phyloP scores from a whole-genome alignment of 2,797 vertebrate genomes.

The Clarias fuscus region DNA sequence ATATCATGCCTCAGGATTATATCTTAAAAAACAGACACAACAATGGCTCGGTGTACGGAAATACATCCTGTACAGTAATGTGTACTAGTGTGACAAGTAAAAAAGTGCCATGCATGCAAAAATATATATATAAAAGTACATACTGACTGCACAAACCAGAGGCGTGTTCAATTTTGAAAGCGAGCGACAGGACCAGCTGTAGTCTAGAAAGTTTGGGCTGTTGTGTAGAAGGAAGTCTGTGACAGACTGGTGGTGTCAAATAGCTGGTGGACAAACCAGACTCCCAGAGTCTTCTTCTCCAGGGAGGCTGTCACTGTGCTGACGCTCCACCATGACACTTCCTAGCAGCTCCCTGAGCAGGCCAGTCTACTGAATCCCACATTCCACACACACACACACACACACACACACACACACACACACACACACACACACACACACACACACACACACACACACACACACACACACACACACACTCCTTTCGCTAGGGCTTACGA shows the following conservation, averaged over 20 bases:
- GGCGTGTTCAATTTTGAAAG: slow-evolving; percentile 34
- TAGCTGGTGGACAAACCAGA: slow-evolving; percentile 59
- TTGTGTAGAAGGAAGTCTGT: slow-evolving; percentile 63
- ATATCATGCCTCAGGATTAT: background rate
- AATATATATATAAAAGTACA: background rate
- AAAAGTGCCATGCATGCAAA: background rate
- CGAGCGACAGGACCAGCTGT: slow-evolving; percentile 30
- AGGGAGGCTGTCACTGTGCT: slow-evolving; percentile 52
- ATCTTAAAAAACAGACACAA: background rate
- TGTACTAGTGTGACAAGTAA: background rate
- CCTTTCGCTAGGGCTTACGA: slow-evolving; percentile 4
- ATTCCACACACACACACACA: slow-evolving; percentile 23
- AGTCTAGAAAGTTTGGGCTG: slow-evolving; percentile 55
- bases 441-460: slow-evolving; percentile 8
- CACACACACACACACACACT: slow-evolving; percentile 17
- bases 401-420: slow-evolving; percentile 22
- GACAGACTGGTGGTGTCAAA: slow-evolving; percentile 63
- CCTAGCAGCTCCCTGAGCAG: slow-evolving; percentile 60
- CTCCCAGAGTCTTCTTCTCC: slow-evolving; percentile 55
- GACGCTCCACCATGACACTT: slow-evolving; percentile 59
- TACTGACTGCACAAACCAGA: background rate
- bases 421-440: slow-evolving; percentile 17
- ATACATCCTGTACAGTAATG: background rate
- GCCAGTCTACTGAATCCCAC: slow-evolving; percentile 53
- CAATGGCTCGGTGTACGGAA: too few species aligned